Evolutionary conservation across 2,797 vertebrate species (phyloP).

Genomic region (Esox lucius): DNA sequence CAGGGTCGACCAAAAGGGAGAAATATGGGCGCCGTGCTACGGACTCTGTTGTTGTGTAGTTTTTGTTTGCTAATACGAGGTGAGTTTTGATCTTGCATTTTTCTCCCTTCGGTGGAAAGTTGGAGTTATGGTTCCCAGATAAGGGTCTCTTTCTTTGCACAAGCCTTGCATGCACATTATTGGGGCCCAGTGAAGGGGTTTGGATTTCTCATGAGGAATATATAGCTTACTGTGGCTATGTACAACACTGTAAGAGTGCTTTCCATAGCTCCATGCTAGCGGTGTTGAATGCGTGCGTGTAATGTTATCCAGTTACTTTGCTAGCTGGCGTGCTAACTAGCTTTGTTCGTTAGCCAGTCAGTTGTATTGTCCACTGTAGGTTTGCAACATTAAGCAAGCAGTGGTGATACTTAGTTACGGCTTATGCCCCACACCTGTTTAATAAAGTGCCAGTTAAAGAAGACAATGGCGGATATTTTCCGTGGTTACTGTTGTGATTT

Average conservation of each 20-base stretch:
- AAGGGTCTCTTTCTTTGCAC: constrained; percentile 6
- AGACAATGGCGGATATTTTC: not conserved
- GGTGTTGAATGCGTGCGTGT: not conserved
- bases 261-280: not conserved
- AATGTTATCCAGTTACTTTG: not conserved
- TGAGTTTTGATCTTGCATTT: constrained; percentile 61
- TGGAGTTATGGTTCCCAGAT: too few relatives aligned
- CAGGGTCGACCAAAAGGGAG: constrained; percentile 59
- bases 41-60: constrained; percentile 84
- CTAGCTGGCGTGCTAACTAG: not conserved
- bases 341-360: not conserved
- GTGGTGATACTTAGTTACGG: not conserved
- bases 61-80: constrained; percentile 84
- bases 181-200: constrained; percentile 35
- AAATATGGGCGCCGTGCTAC: constrained; percentile 89
- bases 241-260: not conserved
- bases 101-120: constrained; percentile 16
- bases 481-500: not conserved
- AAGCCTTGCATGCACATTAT: constrained; percentile 27
- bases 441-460: too few relatives aligned
- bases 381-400: not conserved
- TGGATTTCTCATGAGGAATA: constrained; percentile 3
- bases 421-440: not conserved
- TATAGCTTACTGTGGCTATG: not conserved
- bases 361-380: not conserved